phyloP scores from a whole-genome alignment of 2,888 invertebrate genomes.

The Melieria omissa region DNA sequence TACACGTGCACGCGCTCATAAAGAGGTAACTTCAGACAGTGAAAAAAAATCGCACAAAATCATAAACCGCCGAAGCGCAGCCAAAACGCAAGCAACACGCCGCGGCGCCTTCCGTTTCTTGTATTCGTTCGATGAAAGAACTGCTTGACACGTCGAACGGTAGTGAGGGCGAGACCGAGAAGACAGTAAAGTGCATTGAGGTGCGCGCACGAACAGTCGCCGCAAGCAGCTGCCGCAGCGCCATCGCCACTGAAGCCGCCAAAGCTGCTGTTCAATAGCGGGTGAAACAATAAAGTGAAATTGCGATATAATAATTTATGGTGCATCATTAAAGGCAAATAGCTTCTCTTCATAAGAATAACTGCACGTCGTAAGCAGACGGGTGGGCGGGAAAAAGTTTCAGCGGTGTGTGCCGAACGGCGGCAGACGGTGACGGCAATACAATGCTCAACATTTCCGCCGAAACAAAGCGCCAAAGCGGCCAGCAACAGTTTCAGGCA shows the following conservation, averaged over 20 bases:
- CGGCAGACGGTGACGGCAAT: background rate
- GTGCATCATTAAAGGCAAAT: conserved; percentile 28
- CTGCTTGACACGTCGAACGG: too few species aligned
- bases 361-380: background rate
- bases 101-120: too few species aligned
- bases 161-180: too few species aligned
- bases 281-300: conserved; percentile 63
- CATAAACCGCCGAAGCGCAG: too few species aligned
- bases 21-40: too few species aligned
- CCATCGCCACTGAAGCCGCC: background rate
- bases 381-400: background rate
- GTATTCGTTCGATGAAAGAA: too few species aligned
- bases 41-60: too few species aligned
- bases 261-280: conserved; percentile 54
- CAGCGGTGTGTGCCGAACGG: background rate
- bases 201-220: background rate
- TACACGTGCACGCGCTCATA: too few species aligned
- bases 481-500: too few species aligned
- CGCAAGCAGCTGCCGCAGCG: background rate
- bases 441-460: too few species aligned
- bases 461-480: too few species aligned
- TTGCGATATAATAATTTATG: conserved; percentile 63
- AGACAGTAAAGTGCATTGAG: background rate
- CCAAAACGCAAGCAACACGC: too few species aligned
- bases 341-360: conserved; percentile 21